Conservation (phyloP, 2,797 vertebrate species). For the Pagetopsis macropterus region DNA sequence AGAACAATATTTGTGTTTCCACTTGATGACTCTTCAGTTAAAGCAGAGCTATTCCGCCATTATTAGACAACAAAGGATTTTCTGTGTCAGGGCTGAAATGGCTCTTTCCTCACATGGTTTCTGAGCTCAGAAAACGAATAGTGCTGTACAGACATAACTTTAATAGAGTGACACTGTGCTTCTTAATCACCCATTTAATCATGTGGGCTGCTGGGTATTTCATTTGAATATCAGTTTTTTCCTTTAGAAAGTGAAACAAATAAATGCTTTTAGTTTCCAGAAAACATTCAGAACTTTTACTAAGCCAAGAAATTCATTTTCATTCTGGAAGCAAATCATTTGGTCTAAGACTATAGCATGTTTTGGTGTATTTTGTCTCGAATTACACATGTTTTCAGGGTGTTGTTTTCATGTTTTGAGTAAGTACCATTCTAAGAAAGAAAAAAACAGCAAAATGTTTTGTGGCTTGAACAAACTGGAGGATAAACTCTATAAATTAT, state of each 20-base stretch:
- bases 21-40: conserved; percentile 79
- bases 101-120: conserved; percentile 60
- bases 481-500: not conserved
- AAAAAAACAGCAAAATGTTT: conserved; percentile 18
- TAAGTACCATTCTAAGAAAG: not conserved
- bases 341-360: conserved; percentile 8
- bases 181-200: conserved; percentile 58
- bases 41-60: conserved; percentile 70
- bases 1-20: conserved; percentile 84
- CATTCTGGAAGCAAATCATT: conserved; percentile 6
- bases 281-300: conserved; percentile 6
- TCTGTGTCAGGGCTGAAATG: conserved; percentile 72
- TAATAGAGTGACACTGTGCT: conserved; percentile 52
- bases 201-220: conserved; percentile 20
- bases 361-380: not conserved
- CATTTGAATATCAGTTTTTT: conserved; percentile 14
- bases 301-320: conserved; percentile 12
- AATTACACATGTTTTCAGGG: not conserved
- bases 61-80: conserved; percentile 77
- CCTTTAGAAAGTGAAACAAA: conserved; percentile 8
- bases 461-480: not conserved
- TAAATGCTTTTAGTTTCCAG: conserved; percentile 13
- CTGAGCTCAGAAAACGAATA: conserved; percentile 52
- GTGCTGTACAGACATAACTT: conserved; percentile 36
- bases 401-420: conserved; percentile 6